Evolutionary conservation across 2,888 invertebrate species (phyloP).

Genomic region (Lamproptera curius): DNA sequence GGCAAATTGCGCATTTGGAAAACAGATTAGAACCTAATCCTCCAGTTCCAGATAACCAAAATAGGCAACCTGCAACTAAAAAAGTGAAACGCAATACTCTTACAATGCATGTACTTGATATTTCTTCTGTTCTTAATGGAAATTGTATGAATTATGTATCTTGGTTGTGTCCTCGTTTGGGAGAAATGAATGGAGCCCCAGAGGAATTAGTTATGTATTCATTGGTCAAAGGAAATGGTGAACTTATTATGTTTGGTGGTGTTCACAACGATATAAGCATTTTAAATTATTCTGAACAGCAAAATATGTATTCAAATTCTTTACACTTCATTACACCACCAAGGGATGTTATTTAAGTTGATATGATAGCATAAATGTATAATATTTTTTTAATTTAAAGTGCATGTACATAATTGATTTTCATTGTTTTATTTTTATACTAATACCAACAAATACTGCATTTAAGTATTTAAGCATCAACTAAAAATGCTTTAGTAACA

Average conservation of each 20-base stretch:
- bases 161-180: constrained; percentile 84
- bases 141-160: constrained; percentile 81
- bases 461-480: neutral
- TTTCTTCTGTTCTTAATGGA: constrained; percentile 82
- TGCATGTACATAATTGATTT: constrained; percentile 2
- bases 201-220: constrained; percentile 95
- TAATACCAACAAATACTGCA: no score
- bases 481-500: neutral
- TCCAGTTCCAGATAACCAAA: constrained; percentile 47
- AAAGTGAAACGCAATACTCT: constrained; percentile 83
- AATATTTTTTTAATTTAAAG: constrained; percentile 4
- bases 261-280: constrained; percentile 88
- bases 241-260: constrained; percentile 97
- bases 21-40: constrained; percentile 56
- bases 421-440: no score
- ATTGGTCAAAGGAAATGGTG: constrained; percentile 92
- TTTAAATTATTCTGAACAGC: constrained; percentile 78
- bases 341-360: constrained; percentile 80
- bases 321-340: constrained; percentile 87
- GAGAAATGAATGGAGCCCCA: constrained; percentile 84
- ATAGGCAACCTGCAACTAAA: constrained; percentile 69
- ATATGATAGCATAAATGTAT: constrained; percentile 8
- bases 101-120: constrained; percentile 91
- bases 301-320: constrained; percentile 84
- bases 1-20: constrained; percentile 66